Base-by-base conservation (phyloP, 1,140 invertebrate genomes). In the Nilaparvata lugens region DNA sequence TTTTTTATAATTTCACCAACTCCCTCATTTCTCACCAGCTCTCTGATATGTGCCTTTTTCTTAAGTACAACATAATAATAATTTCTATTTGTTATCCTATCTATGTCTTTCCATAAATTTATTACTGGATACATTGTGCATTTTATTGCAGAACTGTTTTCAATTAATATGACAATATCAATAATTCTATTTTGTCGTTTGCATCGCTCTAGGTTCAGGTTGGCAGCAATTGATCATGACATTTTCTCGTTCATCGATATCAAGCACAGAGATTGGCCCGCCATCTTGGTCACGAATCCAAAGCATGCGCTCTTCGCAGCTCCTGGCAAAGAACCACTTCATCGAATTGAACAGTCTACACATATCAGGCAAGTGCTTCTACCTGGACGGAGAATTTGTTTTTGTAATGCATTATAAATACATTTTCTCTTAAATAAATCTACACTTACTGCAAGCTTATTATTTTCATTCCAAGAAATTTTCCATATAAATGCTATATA, bases 161-260 rank as follows among this genome's bases (percentile, higher is more conserved):
- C n/a, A n/a, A n/a, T n/a, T n/a, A n/a, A n/a, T n/a, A n/a, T n/a
- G n/a, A n/a, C n/a, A n/a, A n/a, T n/a, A n/a, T n/a, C n/a, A n/a
- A n/a, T n/a, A n/a, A n/a, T n/a, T n/a, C n/a, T n/a, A n/a, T n/a
- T n/a, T n/a, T n/a, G n/a, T n/a, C n/a, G n/a, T n/a, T n/a, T n/a
- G n/a, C 31, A 6, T 11, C 31, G 2, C 13, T 76, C 56, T 69
- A 90, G 87, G 69, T 93, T 83, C 76, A 81, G 93, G 18, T 69
- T 97, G 23, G 81, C 83, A 43, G 90, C 88, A 21, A 82, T 96
- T 62, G 93, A 97, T 75, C 87, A 95, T 75, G 92, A 91, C 18
- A 72, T 93, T 61, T 86, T 96, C 71, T 90, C 91, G n/a, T 95
- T 96, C 73, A 76, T 83, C 61, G 93, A 97, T 76, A 76, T 88